Conservation (phyloP, 1,140 invertebrate species). For the Brachystomella parvula region DNA sequence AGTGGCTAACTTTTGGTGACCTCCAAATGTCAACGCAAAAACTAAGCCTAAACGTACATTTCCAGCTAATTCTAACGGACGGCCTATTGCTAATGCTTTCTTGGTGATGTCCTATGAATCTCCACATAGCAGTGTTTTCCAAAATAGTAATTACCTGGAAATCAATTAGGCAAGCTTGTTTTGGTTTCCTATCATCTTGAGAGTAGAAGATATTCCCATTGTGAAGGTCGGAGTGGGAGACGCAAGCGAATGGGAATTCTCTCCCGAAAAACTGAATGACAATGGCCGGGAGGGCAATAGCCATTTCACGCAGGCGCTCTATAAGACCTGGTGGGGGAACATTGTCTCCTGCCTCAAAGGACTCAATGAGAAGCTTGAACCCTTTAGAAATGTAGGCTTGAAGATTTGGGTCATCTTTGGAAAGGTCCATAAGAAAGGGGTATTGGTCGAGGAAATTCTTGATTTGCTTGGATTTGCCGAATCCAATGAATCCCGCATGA, state of each 20-base stretch:
- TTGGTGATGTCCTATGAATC: not conserved
- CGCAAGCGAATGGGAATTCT: not conserved
- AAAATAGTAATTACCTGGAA: too few species aligned
- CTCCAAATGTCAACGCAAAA: not conserved
- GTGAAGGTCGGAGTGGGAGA: constrained; percentile 19
- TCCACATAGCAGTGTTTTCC: too few species aligned
- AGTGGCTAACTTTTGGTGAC: not conserved
- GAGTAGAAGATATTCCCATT: constrained; percentile 11
- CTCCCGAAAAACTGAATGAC: not conserved
- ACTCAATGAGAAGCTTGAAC: not conserved
- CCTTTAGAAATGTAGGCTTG: constrained; percentile 10
- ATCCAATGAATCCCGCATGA: constrained; percentile 8
- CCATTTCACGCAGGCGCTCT: not conserved
- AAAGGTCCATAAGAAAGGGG: constrained; percentile 6
- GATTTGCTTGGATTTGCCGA: not conserved
- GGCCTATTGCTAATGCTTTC: not conserved
- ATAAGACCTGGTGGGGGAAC: not conserved
- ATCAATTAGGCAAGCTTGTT: constrained; percentile 8
- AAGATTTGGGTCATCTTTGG: not conserved
- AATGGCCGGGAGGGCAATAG: not conserved
- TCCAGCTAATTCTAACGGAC: too few species aligned
- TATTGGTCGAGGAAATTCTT: not conserved
- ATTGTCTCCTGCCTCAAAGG: not conserved
- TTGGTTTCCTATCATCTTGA: not conserved
- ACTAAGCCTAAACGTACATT: too few species aligned